Conservation (phyloP, 2,797 vertebrate species). For the Furcifer pardalis region DNA sequence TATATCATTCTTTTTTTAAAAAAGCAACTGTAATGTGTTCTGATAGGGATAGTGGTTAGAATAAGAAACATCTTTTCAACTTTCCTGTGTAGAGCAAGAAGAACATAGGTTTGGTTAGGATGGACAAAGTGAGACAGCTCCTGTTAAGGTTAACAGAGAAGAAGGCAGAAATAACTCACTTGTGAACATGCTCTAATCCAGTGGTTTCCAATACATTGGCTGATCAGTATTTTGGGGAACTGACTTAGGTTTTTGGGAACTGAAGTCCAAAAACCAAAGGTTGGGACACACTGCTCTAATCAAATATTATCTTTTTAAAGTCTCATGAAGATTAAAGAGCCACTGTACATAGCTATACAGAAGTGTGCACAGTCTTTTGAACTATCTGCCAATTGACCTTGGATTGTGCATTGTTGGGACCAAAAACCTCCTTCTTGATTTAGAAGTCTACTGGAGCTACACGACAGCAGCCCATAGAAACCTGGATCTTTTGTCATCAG, state of each 20-base stretch:
- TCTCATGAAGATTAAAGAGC: background rate
- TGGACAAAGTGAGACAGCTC: background rate
- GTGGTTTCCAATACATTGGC: no score
- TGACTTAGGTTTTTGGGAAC: no score
- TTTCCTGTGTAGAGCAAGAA: background rate
- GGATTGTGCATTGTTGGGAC: background rate
- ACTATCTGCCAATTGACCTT: background rate
- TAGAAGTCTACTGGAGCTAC: background rate
- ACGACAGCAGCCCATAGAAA: background rate
- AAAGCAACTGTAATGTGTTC: background rate
- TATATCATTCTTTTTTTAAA: background rate
- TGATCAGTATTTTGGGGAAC: no score
- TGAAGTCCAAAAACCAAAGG: no score
- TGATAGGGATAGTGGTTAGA: background rate
- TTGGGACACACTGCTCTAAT: no score
- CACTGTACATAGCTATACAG: background rate
- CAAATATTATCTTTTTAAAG: no score
- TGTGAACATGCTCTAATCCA: background rate
- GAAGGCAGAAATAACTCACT: background rate
- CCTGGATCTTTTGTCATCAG: background rate
- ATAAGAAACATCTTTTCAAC: background rate
- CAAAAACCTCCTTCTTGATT: background rate
- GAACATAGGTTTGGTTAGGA: background rate
- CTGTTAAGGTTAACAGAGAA: background rate
- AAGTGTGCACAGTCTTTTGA: no score